These are phyloP conservation scores for Aculops lycopersici DNA, from an alignment of 1,140 invertebrate species.

Conservation along the genomic window DNA sequence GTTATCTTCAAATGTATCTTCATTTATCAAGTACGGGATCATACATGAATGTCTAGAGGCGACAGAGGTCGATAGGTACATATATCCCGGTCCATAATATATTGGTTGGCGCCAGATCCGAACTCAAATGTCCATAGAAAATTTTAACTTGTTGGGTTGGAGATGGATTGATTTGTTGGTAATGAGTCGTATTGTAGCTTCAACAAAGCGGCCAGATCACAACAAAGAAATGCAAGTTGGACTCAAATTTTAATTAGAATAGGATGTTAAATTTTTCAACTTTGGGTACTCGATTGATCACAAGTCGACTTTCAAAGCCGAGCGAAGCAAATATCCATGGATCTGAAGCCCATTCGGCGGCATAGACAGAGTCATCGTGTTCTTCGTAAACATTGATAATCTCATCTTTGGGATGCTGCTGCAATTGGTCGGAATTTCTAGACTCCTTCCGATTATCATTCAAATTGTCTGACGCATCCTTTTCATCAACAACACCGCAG, in stretches of 20 bases:
- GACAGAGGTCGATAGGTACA: no score
- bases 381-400: slow-evolving; percentile 63
- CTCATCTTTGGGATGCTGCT: slow-evolving; percentile 24
- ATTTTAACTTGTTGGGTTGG: no score
- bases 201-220: no score
- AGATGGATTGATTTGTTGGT: no score
- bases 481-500: background rate
- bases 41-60: no score
- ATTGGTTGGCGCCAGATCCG: no score
- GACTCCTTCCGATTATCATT: slow-evolving; percentile 94
- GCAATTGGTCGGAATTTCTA: slow-evolving; percentile 80
- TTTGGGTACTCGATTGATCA: slow-evolving; percentile 63
- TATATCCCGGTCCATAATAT: no score
- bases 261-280: slow-evolving; percentile 45
- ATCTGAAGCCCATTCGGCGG: slow-evolving; percentile 83
- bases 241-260: slow-evolving; percentile 13
- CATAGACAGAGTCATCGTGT: slow-evolving; percentile 91
- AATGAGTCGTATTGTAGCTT: no score
- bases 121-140: no score
- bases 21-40: no score
- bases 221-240: no score
- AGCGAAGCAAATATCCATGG: slow-evolving; percentile 92
- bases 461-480: slow-evolving; percentile 28
- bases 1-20: no score
- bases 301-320: slow-evolving; percentile 71